These are phyloP conservation scores for Athrips mouffetella DNA, from an alignment of 2,888 invertebrate species.

Conservation along the genomic window DNA sequence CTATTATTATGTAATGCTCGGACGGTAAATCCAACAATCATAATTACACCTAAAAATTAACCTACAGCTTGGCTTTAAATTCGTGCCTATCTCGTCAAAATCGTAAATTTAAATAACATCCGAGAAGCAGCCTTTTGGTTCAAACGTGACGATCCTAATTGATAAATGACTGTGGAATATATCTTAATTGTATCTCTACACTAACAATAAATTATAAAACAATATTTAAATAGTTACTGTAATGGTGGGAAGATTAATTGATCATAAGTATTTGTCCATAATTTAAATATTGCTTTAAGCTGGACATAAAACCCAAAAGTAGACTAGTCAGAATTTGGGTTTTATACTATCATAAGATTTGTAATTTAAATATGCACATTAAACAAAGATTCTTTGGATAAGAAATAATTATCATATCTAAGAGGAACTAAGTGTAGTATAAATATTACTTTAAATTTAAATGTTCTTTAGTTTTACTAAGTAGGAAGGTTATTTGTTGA, in stretches of 20 bases:
- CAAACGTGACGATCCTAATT: slow-evolving; percentile 61
- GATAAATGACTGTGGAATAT: slow-evolving; percentile 76
- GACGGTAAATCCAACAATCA: slow-evolving; percentile 76
- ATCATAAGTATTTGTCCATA: slow-evolving; percentile 56
- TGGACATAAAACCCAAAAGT: slow-evolving; percentile 49
- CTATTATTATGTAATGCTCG: slow-evolving; percentile 72
- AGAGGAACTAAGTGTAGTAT: slow-evolving; percentile 72
- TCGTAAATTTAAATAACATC: slow-evolving; percentile 69
- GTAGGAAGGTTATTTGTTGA: slow-evolving; percentile 7
- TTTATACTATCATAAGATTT: slow-evolving; percentile 62
- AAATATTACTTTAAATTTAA: slow-evolving; percentile 38
- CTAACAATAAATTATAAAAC: slow-evolving; percentile 67
- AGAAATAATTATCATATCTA: slow-evolving; percentile 72
- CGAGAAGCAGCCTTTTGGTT: slow-evolving; percentile 76
- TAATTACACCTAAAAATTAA: slow-evolving; percentile 70
- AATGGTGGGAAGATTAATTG: slow-evolving; percentile 70
- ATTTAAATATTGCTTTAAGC: slow-evolving; percentile 71
- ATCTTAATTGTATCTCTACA: slow-evolving; percentile 59
- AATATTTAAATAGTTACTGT: slow-evolving; percentile 69
- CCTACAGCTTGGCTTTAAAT: slow-evolving; percentile 76
- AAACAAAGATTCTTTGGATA: slow-evolving; percentile 73
- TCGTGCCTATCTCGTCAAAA: slow-evolving; percentile 72
- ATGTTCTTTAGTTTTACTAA: slow-evolving; percentile 14
- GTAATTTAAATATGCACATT: slow-evolving; percentile 56
- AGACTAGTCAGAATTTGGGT: slow-evolving; percentile 41